Base-by-base conservation (phyloP, 1,140 invertebrate species). In the Onthophagus taurus region DNA sequence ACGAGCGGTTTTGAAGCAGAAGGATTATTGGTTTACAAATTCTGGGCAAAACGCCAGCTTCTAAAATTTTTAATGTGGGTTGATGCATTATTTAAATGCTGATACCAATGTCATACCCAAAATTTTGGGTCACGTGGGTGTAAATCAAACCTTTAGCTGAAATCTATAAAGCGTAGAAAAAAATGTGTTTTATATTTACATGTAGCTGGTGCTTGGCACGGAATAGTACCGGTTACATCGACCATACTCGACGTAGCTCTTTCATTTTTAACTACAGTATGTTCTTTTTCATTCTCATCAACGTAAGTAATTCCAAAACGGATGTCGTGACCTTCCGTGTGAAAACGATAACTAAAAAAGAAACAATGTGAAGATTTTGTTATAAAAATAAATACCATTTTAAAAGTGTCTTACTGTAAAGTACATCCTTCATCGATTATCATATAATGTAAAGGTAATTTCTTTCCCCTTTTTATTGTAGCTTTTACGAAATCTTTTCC, bases 241-340 rank as follows among this genome's bases (percentile, higher is more conserved):
- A 80, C 72, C 47, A 86, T 76, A 58, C 89, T 80, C 43, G 80
- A 75, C 19, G 82, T 73, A 2, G 91, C 78, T 47, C 83, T 74
- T 44, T 77, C 72, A 18, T 83, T 63, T 1, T 79, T 76, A 39
- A 90, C 66, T 11, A 87, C 69, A 42, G 80, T 70, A 4, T 65
- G 72, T 48, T 76, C 72, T 21, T 70, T 70, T 2, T 81, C 83
- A 2, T 80, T 69, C 3, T 71, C 67, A 48, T 80, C 77, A 47
- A 74, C 72, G 17, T 75, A 73, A 18, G 76, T 68, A 17, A 95
- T 76, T 31, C 82, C 77, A 65, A 93, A 95, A 54, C 85, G 86
- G 42, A 95, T 92, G 59, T 94, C 90, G 59, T 91, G 83, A 44
- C 75, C 79, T 48, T 91, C 83, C 0, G 87, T 83, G 50, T 80